Base-by-base conservation (phyloP, 2,797 vertebrate species). In the Pseudomugil gertrudae region DNA sequence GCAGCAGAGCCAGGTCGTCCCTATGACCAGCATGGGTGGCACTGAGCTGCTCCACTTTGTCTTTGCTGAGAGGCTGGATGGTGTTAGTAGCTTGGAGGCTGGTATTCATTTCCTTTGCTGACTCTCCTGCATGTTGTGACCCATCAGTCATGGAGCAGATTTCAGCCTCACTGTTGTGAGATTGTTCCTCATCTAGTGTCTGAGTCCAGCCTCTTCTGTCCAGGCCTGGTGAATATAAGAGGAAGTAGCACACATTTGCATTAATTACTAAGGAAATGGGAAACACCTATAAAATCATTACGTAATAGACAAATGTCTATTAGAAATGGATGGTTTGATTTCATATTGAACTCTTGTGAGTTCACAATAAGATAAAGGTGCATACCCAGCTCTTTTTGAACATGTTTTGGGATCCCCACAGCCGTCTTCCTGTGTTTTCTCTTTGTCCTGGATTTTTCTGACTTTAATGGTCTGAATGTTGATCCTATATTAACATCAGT, bases 361-460 rank as follows among this genome's bases (percentile, higher is more conserved):
- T 40, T 40, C 38, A 19, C 5, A 40, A 40, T 15, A n/a, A 32
- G 13, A 54, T 36, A 54, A 19, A 1, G 3, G 3, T 27, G 3
- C 89, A 84, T 93, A 99, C 98, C 97, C 11, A 99, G 92, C 84
- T 99, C 97, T 82, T 91, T 95, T 81, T 98, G 96, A 72, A 99
- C 90, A 0, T 99, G 97, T 29, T 95, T 94, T 0, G 97, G 97
- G 62, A 99, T 95, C 14, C 96, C 95, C 69, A 86, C 90, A 75
- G 96, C 94, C 0, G 94, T 96, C 76, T 92, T 94, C 78, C 95
- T 91, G 64, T 94, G 94, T 78, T 91, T 89, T 83, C 92, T 95
- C 65, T 87, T 81, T 53, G 84, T 83, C 92, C 74, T 85, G 63
- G 81, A 55, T 92, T 95, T 36, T 85, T 93, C 90, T 15, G 85